Percentiles rank a stretch among this genome's conserved stretches.
phyloP scores from a whole-genome alignment of 2,113 vertebrate genomes.

The Procavia capensis region DNA sequence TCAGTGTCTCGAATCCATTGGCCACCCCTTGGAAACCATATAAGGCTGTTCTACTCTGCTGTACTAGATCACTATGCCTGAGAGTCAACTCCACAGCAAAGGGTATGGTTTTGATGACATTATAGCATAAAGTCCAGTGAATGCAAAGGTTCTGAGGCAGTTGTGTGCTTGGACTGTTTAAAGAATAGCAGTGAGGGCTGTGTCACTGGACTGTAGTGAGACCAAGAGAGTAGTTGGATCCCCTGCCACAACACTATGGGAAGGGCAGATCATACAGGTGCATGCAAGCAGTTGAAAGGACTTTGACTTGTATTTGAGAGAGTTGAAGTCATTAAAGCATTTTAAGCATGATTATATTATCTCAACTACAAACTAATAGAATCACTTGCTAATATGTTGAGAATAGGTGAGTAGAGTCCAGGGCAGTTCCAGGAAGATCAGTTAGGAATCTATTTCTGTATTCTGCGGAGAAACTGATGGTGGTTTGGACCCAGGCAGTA shows the following conservation, averaged over 20 bases:
- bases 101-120: too few relatives aligned
- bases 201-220: neutral
- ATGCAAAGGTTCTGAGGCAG: neutral
- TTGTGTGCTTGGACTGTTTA: neutral
- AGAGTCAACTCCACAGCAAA: too few relatives aligned
- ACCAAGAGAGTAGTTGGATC: neutral
- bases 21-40: too few relatives aligned
- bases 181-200: neutral
- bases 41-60: too few relatives aligned
- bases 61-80: too few relatives aligned
- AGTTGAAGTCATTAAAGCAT: neutral
- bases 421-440: neutral
- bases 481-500: neutral
- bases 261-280: neutral
- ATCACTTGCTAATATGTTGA: neutral
- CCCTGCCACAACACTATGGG: neutral
- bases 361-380: neutral
- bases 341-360: neutral
- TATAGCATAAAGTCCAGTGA: neutral
- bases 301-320: neutral
- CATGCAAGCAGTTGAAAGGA: neutral
- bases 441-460: neutral
- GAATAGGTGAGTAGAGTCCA: neutral
- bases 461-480: neutral
- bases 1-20: too few relatives aligned